Percentiles rank a stretch among this genome's conserved stretches.
Conservation (phyloP, 2,113 vertebrate genomes). For the Rhinolophus ferrumequinum region DNA sequence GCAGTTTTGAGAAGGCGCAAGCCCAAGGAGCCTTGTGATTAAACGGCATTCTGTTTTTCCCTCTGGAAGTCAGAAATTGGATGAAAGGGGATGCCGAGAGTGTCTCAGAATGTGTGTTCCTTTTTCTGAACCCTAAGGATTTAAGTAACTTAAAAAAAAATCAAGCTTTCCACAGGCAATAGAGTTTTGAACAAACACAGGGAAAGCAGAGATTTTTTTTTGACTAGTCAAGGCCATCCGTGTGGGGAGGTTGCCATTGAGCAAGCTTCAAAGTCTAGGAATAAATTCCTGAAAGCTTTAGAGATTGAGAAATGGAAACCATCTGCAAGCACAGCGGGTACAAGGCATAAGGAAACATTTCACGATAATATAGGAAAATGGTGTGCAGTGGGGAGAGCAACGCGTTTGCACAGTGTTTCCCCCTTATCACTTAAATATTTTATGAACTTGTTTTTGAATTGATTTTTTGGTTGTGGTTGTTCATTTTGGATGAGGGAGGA, state of each 20-base stretch:
- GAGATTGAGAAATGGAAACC: slow-evolving; percentile 83
- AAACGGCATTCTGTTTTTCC: neutral
- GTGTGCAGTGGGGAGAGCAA: neutral
- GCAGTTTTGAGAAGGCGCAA: neutral
- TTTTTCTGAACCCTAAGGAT: slow-evolving; percentile 2
- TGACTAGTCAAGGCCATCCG: slow-evolving; percentile 22
- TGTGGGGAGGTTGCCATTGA: slow-evolving; percentile 62
- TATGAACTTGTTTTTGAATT: neutral
- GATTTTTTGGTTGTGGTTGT: neutral
- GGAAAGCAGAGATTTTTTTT: slow-evolving; percentile 43
- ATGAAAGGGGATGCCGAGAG: neutral
- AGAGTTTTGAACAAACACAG: slow-evolving; percentile 29
- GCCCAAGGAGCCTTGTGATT: neutral
- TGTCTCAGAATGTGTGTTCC: neutral
- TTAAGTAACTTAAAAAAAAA: neutral
- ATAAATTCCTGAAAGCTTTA: slow-evolving; percentile 83
- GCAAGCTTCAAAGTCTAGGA: slow-evolving; percentile 73
- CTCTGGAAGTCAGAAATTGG: neutral
- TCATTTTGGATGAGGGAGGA: neutral
- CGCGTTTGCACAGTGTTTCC: neutral
- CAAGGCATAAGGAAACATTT: slow-evolving; percentile 77
- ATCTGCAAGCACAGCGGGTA: slow-evolving; percentile 71
- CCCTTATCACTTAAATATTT: slow-evolving; percentile 43
- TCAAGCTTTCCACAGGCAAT: slow-evolving; percentile 43
- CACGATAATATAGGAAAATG: slow-evolving; percentile 63